Base-by-base conservation (phyloP, 2,797 vertebrate species). In the Glyptemys insculpta region DNA sequence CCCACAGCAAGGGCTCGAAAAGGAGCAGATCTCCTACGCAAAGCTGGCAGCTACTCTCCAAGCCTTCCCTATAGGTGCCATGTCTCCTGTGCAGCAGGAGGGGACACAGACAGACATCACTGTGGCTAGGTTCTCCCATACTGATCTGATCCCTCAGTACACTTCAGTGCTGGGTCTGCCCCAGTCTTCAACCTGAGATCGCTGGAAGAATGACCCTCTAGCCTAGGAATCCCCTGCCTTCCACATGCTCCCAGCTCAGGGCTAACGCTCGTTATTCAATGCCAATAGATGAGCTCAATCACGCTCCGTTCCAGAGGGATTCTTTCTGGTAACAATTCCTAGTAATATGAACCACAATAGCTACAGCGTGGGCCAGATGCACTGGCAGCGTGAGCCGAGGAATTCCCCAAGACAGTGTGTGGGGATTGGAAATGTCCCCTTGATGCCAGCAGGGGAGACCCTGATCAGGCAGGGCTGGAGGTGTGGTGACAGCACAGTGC, bases 301-400 rank as follows among this genome's bases (percentile, higher is more conserved):
- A 2, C 5, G 3, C 21, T 47, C 68, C 37, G 49, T 25, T 44
- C 86, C 44, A 19, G 5, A 34, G 57, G 53, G 57, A 29, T 31
- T 47, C 31, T 5, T 12, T 37, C 62, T 18, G 4, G 19, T 29
- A 89, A 83, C n/a, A 57, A 10, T 34, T 85, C 57, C 54, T 31
- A 27, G 83, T 37, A 27, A 34, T 12, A 76, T 44, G 2, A 89
- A 44, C 76, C 90, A 41, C 49, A 5, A 47, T 8, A 34, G 34
- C 10, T 41, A 14, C 23, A 9, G 9, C 21, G 11, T 0, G 1
- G 2, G 9, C 6, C 19, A 0, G 56, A 27, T 19, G 83, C 14
- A 12, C 23, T 0, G 5, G 76, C 15, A 59, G 57, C 37, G 8
- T 0, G 29, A 44, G 83, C 41, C 1, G 6, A 4, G 83, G 83